Conservation (phyloP, 1,140 invertebrate genomes). For the Drosophila watanabei region DNA sequence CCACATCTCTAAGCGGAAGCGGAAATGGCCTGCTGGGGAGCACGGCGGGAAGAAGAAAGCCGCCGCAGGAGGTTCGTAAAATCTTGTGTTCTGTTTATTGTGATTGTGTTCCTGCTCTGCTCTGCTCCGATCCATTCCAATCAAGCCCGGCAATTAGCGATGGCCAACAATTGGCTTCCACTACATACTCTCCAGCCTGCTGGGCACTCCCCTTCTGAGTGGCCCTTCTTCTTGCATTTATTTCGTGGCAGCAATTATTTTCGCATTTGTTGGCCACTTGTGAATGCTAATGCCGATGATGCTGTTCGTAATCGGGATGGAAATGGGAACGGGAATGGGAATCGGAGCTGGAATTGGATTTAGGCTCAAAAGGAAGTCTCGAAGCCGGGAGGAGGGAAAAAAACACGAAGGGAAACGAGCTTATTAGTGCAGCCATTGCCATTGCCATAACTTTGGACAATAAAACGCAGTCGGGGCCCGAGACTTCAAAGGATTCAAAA, state of each 20-base stretch:
- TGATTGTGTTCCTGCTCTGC: constrained; percentile 18
- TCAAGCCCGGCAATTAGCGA: constrained; percentile 70
- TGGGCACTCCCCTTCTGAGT: neutral
- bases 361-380: constrained; percentile 1
- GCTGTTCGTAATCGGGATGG: constrained; percentile 17
- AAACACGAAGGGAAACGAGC: constrained; percentile 48
- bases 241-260: constrained; percentile 78
- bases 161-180: constrained; percentile 13
- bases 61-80: constrained; percentile 42
- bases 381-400: neutral
- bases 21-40: constrained; percentile 57
- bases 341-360: constrained; percentile 11
- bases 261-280: constrained; percentile 80
- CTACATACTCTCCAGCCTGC: neutral
- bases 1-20: constrained; percentile 59
- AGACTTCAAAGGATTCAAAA: constrained; percentile 79
- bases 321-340: constrained; percentile 1
- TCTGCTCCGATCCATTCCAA: constrained; percentile 45
- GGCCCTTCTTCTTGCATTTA: constrained; percentile 18
- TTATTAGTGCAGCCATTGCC: constrained; percentile 76
- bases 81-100: constrained; percentile 54
- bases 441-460: constrained; percentile 80
- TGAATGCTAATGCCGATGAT: constrained; percentile 69
- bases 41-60: constrained; percentile 22
- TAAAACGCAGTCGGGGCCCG: constrained; percentile 48